These are phyloP conservation scores for Xiphorhynchus erythropygius DNA, from an alignment of 2,797 vertebrate species.

Conservation along the genomic window DNA sequence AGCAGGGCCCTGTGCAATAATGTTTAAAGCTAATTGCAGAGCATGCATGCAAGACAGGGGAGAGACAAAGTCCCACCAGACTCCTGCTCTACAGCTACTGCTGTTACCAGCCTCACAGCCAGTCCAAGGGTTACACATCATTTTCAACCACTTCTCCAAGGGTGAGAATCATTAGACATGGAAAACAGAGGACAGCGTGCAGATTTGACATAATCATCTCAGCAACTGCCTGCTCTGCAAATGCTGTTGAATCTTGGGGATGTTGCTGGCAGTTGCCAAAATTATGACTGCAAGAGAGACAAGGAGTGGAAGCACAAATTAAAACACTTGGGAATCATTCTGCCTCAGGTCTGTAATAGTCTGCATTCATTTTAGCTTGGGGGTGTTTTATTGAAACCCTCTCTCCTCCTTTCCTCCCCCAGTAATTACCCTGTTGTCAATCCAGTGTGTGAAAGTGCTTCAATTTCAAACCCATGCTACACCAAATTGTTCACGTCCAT, in stretches of 20 bases:
- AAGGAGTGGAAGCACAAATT: slow-evolving; percentile 60
- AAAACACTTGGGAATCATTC: slow-evolving; percentile 56
- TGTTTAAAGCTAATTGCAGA: slow-evolving; percentile 14
- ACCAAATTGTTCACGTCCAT: background rate
- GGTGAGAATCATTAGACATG: slow-evolving; percentile 21
- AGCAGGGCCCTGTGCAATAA: background rate
- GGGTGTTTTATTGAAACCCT: slow-evolving; percentile 46
- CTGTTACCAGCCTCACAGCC: background rate
- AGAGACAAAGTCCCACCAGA: background rate
- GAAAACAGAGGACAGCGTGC: slow-evolving; percentile 25
- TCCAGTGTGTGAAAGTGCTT: slow-evolving; percentile 24
- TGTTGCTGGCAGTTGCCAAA: slow-evolving; percentile 38
- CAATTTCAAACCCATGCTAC: background rate
- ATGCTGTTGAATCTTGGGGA: background rate
- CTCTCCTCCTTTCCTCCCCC: background rate
- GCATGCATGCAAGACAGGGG: background rate
- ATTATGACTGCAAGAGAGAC: slow-evolving; percentile 30
- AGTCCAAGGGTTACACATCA: background rate
- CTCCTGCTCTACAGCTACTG: background rate
- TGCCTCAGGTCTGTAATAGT: slow-evolving; percentile 40
- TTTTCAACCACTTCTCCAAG: slow-evolving; percentile 27
- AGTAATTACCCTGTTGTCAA: slow-evolving; percentile 52
- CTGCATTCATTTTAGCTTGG: slow-evolving; percentile 33
- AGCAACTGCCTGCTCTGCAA: slow-evolving; percentile 42
- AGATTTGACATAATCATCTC: slow-evolving; percentile 56